phyloP scores from a whole-genome alignment of 2,888 invertebrate species.

The Cactoblastis cactorum region DNA sequence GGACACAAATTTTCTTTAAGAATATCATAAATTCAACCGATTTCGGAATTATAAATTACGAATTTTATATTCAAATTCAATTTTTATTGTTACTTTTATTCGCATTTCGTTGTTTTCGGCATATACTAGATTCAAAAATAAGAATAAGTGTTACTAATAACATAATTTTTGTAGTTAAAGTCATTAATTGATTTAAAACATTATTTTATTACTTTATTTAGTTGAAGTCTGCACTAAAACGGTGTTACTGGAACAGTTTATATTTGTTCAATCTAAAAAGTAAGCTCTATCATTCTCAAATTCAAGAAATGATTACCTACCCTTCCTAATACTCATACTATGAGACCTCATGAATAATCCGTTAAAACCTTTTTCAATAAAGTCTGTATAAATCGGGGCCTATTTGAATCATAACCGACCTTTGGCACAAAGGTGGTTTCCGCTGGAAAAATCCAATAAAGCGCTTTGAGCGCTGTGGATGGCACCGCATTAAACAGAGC shows the following conservation, averaged over 20 bases:
- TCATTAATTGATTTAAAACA: no score
- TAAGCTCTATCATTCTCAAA: no score
- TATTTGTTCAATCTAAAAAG: no score
- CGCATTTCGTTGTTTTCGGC: no score
- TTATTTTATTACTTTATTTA: no score
- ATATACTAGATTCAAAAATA: no score
- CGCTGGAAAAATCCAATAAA: conserved; percentile 20
- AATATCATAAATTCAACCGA: conserved; percentile 2
- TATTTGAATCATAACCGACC: conserved; percentile 19
- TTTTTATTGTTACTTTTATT: no score
- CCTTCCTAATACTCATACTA: no score
- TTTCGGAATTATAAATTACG: not conserved
- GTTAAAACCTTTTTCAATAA: conserved; percentile 6
- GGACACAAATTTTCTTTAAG: not conserved
- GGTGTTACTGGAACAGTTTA: no score
- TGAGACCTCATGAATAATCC: not conserved
- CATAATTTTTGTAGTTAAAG: no score
- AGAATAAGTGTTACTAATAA: no score
- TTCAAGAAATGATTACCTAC: not conserved
- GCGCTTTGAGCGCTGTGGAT: conserved; percentile 7
- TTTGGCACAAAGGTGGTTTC: conserved; percentile 15
- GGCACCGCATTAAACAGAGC: conserved; percentile 8
- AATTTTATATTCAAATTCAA: not conserved
- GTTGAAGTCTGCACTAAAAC: no score
- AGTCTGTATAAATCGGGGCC: conserved; percentile 11